A percentile compares a stretch with the other conserved stretches of the same genome.
phyloP scores from a whole-genome alignment of 1,140 invertebrate genomes.

The Delia radicum region DNA sequence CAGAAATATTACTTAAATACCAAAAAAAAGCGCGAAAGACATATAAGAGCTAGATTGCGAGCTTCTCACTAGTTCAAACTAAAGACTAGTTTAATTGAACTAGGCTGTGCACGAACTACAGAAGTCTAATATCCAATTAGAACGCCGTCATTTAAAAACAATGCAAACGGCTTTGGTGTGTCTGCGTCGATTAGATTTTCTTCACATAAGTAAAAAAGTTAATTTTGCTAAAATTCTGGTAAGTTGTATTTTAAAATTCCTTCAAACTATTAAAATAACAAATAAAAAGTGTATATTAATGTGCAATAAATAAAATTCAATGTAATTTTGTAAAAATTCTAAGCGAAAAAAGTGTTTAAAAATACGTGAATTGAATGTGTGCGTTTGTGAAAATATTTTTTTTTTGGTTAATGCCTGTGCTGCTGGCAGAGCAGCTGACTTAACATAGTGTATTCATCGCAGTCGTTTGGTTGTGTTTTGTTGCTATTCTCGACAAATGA shows the following conservation, averaged over 20 bases:
- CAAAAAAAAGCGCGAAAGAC: too few relatives aligned
- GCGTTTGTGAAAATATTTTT: conserved; percentile 15
- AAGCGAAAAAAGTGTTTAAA: background rate
- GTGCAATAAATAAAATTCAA: background rate
- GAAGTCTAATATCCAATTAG: background rate
- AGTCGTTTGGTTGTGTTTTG: conserved; percentile 35
- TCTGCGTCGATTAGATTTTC: conserved; percentile 19
- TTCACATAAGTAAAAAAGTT: conserved; percentile 16
- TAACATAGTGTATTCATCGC: conserved; percentile 33
- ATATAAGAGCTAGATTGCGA: too few relatives aligned
- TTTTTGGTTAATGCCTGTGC: conserved; percentile 16
- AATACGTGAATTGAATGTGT: background rate
- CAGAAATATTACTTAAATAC: too few relatives aligned
- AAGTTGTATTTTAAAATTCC: background rate
- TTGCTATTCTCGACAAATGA: conserved; percentile 56
- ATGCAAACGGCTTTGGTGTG: background rate
- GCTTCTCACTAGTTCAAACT: too few relatives aligned
- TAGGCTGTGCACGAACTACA: too few relatives aligned
- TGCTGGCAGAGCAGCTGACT: conserved; percentile 1
- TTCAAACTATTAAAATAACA: background rate
- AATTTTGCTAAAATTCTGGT: conserved; percentile 20
- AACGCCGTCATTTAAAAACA: background rate
- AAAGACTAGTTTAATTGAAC: too few relatives aligned
- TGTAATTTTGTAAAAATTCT: background rate
- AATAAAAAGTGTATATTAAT: background rate